Conservation (phyloP, 2,113 vertebrate genomes). For the Oncorhynchus keta region DNA sequence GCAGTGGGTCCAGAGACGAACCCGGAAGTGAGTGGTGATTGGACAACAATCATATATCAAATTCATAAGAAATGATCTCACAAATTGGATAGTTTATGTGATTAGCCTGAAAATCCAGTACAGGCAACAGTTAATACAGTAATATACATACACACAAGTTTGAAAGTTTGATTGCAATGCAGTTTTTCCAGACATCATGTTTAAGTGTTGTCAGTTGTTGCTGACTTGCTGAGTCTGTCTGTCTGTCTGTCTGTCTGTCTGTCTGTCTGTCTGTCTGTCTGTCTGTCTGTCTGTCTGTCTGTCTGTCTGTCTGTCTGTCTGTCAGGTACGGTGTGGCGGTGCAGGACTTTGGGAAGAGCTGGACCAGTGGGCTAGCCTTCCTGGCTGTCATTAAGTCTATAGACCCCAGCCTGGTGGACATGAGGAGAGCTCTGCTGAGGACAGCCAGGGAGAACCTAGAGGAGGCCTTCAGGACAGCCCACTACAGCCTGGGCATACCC, state of each 20-base stretch:
- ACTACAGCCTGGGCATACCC: conserved; percentile 78
- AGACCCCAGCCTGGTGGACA: conserved; percentile 77
- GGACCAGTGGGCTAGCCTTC: conserved; percentile 89
- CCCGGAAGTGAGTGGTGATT: conserved; percentile 78
- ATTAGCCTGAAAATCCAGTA: background rate
- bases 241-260: no score
- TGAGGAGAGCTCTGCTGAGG: background rate
- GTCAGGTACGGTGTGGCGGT: conserved; percentile 86
- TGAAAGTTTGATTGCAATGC: background rate
- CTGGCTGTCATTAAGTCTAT: conserved; percentile 87
- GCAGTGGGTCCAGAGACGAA: conserved; percentile 85
- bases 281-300: no score
- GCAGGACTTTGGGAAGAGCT: conserved; percentile 86
- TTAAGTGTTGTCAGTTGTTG: background rate
- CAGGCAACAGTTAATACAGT: no score
- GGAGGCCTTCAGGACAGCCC: conserved; percentile 82
- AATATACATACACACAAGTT: background rate
- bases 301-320: background rate
- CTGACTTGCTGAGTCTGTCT: background rate
- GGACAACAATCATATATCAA: background rate
- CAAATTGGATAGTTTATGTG: background rate
- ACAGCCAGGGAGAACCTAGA: conserved; percentile 41
- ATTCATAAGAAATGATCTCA: background rate
- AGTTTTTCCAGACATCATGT: background rate
- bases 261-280: no score